phyloP scores from a whole-genome alignment of 2,113 vertebrate species.

The Callospermophilus lateralis region DNA sequence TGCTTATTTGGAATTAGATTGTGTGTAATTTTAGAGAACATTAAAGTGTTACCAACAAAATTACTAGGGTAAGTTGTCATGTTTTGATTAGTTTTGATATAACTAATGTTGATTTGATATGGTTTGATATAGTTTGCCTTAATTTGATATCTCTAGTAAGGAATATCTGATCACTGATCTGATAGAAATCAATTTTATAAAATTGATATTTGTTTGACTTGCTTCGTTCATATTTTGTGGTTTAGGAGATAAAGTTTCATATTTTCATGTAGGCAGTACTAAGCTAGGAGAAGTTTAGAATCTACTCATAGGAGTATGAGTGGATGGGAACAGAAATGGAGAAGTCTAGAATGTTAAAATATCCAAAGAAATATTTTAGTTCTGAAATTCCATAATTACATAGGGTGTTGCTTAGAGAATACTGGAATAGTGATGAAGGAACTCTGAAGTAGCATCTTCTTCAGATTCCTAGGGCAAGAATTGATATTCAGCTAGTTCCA shows the following conservation, averaged over 20 bases:
- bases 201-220: background rate
- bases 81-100: constrained; percentile 38
- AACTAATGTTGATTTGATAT: constrained; percentile 38
- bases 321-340: background rate
- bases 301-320: background rate
- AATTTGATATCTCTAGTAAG: constrained; percentile 28
- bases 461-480: background rate
- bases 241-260: background rate
- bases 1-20: constrained; percentile 13
- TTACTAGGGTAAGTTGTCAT: background rate
- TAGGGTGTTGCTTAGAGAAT: background rate
- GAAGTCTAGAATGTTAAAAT: background rate
- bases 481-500: background rate
- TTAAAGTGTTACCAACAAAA: background rate
- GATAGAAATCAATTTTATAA: constrained; percentile 29
- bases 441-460: constrained; percentile 35
- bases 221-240: constrained; percentile 13
- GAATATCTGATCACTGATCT: background rate
- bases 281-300: background rate
- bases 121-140: background rate
- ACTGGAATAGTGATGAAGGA: background rate
- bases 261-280: constrained; percentile 47
- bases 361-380: too few relatives aligned
- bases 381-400: background rate
- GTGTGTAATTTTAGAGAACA: constrained; percentile 13